Conservation (phyloP, 1,140 invertebrate genomes). For the Sarcophaga peregrina region DNA sequence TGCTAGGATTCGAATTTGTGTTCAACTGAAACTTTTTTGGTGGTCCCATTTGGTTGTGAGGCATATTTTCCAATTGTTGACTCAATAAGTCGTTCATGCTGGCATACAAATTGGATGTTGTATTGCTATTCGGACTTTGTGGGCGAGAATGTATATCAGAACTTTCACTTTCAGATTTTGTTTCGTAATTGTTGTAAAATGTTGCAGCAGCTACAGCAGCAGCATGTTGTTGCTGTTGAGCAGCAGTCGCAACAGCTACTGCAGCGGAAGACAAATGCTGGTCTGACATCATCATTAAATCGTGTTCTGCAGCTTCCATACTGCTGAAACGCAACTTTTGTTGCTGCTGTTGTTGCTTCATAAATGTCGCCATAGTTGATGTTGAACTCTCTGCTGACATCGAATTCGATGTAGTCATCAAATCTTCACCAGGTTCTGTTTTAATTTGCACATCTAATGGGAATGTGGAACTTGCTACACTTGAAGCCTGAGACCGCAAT, state of each 20-base stretch:
- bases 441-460: slow-evolving; percentile 56
- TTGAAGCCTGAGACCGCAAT: slow-evolving; percentile 49
- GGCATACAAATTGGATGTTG: slow-evolving; percentile 50
- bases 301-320: slow-evolving; percentile 3
- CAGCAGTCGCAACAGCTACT: slow-evolving; percentile 43
- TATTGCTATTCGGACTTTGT: slow-evolving; percentile 58
- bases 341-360: slow-evolving; percentile 42
- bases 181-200: slow-evolving; percentile 58
- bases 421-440: slow-evolving; percentile 56
- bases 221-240: slow-evolving; percentile 44
- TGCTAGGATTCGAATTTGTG: not conserved
- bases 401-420: not conserved
- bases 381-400: slow-evolving; percentile 26
- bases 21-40: slow-evolving; percentile 64
- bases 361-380: slow-evolving; percentile 26
- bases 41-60: slow-evolving; percentile 57
- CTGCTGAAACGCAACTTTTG: not conserved
- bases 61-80: slow-evolving; percentile 58
- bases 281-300: slow-evolving; percentile 1
- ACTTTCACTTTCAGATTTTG: slow-evolving; percentile 64
- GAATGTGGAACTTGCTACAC: slow-evolving; percentile 43
- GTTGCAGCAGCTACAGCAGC: slow-evolving; percentile 45
- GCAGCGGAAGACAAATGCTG: not conserved
- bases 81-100: slow-evolving; percentile 61
- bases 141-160: slow-evolving; percentile 64